phyloP scores from a whole-genome alignment of 2,797 vertebrate species.

The Eulemur albifrons region DNA sequence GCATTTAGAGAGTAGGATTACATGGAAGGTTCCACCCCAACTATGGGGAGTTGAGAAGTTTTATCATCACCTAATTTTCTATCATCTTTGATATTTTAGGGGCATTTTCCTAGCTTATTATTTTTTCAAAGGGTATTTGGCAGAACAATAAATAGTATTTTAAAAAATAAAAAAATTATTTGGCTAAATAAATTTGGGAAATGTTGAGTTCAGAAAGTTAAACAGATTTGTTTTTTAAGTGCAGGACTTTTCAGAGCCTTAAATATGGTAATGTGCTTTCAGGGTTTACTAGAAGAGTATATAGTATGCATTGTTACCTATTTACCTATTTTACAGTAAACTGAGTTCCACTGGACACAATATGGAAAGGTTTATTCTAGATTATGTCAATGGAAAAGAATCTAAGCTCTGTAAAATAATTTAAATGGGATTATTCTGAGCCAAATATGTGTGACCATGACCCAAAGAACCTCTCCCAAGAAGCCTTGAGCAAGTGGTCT shows the following conservation, averaged over 20 bases:
- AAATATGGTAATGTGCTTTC: neutral
- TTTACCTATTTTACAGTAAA: neutral
- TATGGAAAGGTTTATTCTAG: neutral
- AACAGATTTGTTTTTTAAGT: neutral
- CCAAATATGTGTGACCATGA: neutral
- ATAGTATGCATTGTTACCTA: neutral
- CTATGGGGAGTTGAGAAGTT: neutral
- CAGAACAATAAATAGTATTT: neutral
- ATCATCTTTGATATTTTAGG: slow-evolving; percentile 7
- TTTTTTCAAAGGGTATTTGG: neutral
- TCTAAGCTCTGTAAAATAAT: neutral
- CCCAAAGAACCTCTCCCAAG: neutral
- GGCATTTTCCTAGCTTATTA: neutral
- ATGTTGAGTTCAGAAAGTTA: neutral
- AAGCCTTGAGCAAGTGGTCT: neutral
- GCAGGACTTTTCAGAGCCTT: neutral
- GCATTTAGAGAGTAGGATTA: neutral
- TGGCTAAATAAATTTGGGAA: neutral
- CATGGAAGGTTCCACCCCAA: neutral
- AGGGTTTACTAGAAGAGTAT: neutral
- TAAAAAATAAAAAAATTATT: neutral
- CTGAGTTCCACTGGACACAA: neutral
- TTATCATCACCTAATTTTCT: neutral
- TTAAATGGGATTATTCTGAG: neutral
- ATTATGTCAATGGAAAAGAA: neutral